A percentile compares a stretch with the other conserved stretches of the same genome.
These are phyloP conservation scores for Himantopus leucocephalus DNA, from an alignment of 2,113 vertebrate species.

Conservation along the genomic window DNA sequence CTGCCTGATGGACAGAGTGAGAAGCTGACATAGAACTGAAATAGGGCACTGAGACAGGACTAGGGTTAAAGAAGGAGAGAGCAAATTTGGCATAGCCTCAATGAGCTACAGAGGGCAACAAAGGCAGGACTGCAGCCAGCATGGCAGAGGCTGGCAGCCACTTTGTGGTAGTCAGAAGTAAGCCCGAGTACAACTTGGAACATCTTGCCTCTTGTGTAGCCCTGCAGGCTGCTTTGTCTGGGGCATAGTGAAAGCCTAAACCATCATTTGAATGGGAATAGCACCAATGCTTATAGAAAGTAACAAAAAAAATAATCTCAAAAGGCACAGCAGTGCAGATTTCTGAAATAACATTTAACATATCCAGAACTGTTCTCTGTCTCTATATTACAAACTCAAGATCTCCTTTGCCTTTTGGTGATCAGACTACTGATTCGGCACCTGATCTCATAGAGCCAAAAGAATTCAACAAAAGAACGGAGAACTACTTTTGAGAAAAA, in stretches of 20 bases:
- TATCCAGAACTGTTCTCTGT: not conserved
- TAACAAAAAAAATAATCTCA: not conserved
- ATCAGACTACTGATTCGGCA: not conserved
- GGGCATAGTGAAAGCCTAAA: not conserved
- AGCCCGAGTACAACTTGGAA: not conserved
- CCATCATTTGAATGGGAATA: not conserved
- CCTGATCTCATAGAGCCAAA: not conserved
- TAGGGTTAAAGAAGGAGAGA: not conserved
- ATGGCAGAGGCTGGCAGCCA: not conserved
- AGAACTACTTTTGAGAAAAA: not conserved
- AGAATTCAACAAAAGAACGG: not conserved
- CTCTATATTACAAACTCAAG: not conserved
- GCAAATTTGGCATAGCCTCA: not conserved
- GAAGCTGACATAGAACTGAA: not conserved
- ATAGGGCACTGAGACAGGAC: not conserved
- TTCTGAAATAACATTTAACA: not conserved
- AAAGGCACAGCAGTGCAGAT: not conserved
- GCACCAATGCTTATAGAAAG: not conserved
- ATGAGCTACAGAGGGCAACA: not conserved
- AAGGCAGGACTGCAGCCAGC: not conserved
- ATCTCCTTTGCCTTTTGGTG: not conserved
- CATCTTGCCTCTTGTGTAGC: not conserved
- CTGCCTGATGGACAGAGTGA: not conserved
- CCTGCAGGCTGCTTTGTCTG: not conserved
- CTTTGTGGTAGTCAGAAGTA: not conserved